Base-by-base conservation (phyloP, 2,888 invertebrate species). In the Parnassius orleans region DNA sequence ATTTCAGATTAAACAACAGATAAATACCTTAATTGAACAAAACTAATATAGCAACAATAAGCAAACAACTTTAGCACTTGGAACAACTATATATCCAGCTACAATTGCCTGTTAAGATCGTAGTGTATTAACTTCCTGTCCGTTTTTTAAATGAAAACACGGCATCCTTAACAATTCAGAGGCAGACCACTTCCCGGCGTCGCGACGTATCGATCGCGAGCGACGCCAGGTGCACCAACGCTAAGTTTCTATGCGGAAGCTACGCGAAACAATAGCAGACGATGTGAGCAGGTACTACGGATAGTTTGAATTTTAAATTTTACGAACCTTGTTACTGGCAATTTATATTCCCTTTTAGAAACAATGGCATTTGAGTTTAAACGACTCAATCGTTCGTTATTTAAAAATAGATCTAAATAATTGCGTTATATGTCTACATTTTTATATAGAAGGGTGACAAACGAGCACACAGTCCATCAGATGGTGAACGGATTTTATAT, bases 121-220 rank as follows among this genome's bases (percentile, higher is more conserved):
- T 48, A 41, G 42, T 53, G 48, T 42, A 11, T 48, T 33, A 43
- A 48, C 53, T 61, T 61, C 61, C 61, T 56, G 56, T 55, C 61
- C 52, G 52, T 44, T 61, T 56, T 55, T 55, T 51, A 51, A 61
- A 60, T 60, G 44, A 42, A 53, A 47, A 48, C 24, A 41, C 53
- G 52, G 61, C 44, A 33, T 44, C 47, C 44, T 15, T 15, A 43
- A 19, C 46, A 33, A 15, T 33, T 1, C 9, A 10, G 43, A 43
- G 54, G 54, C 19, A 46, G 56, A 24, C 43, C 24, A 41, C 52
- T 11, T 15, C 10, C 59, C 41, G 56, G 10, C 61, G 61, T 51
- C 61, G 61, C 61, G 61, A 55, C 61, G 61, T 56, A 61, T 61
- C 61, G 61, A 61, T 52, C 61, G 52, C 61, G 61, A 56, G 56